phyloP scores from a whole-genome alignment of 2,888 invertebrate genomes.

The Amphipyra tragopoginis region DNA sequence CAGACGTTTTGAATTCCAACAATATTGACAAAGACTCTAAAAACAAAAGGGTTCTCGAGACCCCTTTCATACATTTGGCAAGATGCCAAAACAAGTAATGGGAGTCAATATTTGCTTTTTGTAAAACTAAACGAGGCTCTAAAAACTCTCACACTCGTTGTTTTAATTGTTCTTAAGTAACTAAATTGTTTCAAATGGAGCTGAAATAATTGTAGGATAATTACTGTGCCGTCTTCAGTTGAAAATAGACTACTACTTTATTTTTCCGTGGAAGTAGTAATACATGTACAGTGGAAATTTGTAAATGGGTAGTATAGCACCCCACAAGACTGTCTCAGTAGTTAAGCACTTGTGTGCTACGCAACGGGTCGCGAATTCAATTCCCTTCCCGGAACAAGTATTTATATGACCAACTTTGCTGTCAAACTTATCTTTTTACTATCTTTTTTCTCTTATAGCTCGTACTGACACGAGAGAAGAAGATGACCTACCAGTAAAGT shows the following conservation, averaged over 20 bases:
- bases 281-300: no score
- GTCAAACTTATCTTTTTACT: no score
- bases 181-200: constrained; percentile 23
- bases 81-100: constrained; percentile 59
- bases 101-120: constrained; percentile 58
- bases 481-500: no score
- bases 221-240: constrained; percentile 1
- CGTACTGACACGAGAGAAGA: no score
- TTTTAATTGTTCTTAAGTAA: constrained; percentile 36
- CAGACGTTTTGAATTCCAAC: constrained; percentile 62
- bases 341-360: no score
- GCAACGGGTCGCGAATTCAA: no score
- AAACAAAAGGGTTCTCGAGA: constrained; percentile 66
- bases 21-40: constrained; percentile 65
- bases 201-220: constrained; percentile 6
- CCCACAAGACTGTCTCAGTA: no score
- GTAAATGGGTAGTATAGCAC: no score
- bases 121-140: constrained; percentile 48
- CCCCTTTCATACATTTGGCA: constrained; percentile 71
- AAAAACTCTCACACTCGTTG: constrained; percentile 44
- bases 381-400: no score
- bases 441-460: no score
- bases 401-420: no score
- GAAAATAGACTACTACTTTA: not conserved
- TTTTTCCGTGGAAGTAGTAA: not conserved